These are phyloP conservation scores for Atrina japonica DNA, from an alignment of 2,888 invertebrate species.

Conservation along the genomic window DNA sequence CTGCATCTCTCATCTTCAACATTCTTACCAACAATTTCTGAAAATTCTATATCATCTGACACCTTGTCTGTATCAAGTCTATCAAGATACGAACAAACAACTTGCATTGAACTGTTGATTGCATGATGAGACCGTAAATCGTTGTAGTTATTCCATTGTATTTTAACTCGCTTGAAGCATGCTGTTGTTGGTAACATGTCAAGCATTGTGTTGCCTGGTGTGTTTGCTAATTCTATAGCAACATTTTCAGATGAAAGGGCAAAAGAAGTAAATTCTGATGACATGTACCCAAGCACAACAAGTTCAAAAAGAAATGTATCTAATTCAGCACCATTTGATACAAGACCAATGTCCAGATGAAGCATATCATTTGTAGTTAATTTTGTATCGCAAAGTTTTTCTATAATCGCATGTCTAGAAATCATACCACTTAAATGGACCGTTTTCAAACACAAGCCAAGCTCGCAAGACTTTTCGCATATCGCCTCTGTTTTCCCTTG, in stretches of 20 bases:
- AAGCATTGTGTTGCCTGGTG: conserved; percentile 49
- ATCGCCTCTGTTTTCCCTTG: conserved; percentile 58
- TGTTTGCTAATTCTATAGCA: conserved; percentile 60
- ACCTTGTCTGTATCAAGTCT: conserved; percentile 35
- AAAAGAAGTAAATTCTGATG: conserved; percentile 40
- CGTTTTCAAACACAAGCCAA: conserved; percentile 29
- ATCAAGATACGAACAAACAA: conserved; percentile 59
- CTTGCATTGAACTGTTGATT: conserved; percentile 58
- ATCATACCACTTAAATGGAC: conserved; percentile 61
- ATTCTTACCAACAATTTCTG: conserved; percentile 29
- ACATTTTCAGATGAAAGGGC: conserved; percentile 45
- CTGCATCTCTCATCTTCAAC: conserved; percentile 43
- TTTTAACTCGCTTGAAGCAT: conserved; percentile 46
- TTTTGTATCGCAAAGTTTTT: conserved; percentile 38
- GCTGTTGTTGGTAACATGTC: conserved; percentile 55
- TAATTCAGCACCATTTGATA: conserved; percentile 46
- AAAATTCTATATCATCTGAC: conserved; percentile 50
- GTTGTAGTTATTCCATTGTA: conserved; percentile 48
- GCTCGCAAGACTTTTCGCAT: conserved; percentile 30
- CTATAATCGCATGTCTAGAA: conserved; percentile 37
- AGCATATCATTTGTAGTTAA: conserved; percentile 43
- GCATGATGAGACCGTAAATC: conserved; percentile 50
- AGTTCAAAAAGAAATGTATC: conserved; percentile 62
- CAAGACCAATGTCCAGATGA: conserved; percentile 59
- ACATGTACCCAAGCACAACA: conserved; percentile 49